These are phyloP conservation scores for Empidonax alnorum DNA, from an alignment of 2,113 vertebrate genomes.

Conservation along the genomic window DNA sequence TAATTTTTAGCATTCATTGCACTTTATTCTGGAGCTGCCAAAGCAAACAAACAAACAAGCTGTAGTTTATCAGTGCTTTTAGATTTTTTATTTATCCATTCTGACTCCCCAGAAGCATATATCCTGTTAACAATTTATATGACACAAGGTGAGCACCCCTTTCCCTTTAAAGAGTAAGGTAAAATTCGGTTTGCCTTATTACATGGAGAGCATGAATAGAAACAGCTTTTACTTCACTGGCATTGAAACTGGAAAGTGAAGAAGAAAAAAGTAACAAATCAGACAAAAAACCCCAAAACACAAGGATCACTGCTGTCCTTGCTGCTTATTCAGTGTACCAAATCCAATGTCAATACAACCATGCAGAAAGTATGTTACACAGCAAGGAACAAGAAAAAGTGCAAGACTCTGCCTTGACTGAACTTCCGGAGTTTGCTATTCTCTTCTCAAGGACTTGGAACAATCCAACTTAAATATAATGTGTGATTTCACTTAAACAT, in stretches of 20 bases:
- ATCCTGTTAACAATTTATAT: neutral
- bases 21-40: neutral
- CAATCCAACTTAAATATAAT: neutral
- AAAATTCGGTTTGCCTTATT: neutral
- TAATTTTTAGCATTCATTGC: neutral
- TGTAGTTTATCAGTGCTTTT: neutral
- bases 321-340: neutral
- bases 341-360: neutral
- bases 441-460: neutral
- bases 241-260: neutral
- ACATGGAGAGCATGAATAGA: neutral
- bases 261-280: neutral
- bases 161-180: neutral
- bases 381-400: neutral
- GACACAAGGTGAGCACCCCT: neutral
- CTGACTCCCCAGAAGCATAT: neutral
- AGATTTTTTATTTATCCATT: neutral
- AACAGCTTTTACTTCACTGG: neutral
- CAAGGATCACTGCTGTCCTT: neutral
- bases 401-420: neutral
- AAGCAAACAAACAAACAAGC: neutral
- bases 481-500: neutral
- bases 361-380: neutral
- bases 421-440: neutral
- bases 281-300: neutral